Conservation (phyloP, 2,113 vertebrate genomes). For the Prionailurus bengalensis region DNA sequence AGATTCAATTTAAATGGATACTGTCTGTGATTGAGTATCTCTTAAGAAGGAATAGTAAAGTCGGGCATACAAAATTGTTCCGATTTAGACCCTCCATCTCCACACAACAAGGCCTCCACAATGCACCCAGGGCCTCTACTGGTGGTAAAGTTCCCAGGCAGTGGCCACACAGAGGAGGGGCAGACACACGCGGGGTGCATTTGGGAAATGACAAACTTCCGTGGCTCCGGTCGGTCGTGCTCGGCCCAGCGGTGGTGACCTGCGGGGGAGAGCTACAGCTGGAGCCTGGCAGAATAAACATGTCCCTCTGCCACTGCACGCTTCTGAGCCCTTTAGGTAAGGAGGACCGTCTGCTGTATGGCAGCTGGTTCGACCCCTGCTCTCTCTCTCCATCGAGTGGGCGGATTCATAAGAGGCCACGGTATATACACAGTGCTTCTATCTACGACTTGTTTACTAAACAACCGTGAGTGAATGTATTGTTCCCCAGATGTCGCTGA, state of each 20-base stretch:
- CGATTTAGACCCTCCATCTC: not conserved
- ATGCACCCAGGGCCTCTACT: accelerated
- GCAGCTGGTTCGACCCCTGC: not conserved
- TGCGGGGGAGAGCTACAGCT: not conserved
- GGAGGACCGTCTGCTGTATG: not conserved
- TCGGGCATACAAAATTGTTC: not conserved
- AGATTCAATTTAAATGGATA: not conserved
- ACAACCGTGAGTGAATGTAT: conserved; percentile 69
- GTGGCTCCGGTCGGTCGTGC: not conserved
- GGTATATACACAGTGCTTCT: not conserved
- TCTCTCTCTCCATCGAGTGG: not conserved
- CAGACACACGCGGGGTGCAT: accelerated
- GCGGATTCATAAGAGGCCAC: not conserved
- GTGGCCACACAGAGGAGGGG: not conserved
- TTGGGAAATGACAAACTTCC: not conserved
- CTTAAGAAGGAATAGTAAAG: not conserved
- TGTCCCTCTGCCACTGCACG: too few relatives aligned
- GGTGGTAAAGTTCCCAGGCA: not conserved
- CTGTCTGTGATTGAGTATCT: not conserved
- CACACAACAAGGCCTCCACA: not conserved
- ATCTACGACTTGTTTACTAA: conserved; percentile 78
- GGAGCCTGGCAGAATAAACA: not conserved
- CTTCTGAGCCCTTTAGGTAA: not conserved
- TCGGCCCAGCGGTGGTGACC: not conserved
- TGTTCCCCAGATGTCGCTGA: conserved; percentile 66